phyloP scores from a whole-genome alignment of 2,797 vertebrate species.

The Morelia viridis region DNA sequence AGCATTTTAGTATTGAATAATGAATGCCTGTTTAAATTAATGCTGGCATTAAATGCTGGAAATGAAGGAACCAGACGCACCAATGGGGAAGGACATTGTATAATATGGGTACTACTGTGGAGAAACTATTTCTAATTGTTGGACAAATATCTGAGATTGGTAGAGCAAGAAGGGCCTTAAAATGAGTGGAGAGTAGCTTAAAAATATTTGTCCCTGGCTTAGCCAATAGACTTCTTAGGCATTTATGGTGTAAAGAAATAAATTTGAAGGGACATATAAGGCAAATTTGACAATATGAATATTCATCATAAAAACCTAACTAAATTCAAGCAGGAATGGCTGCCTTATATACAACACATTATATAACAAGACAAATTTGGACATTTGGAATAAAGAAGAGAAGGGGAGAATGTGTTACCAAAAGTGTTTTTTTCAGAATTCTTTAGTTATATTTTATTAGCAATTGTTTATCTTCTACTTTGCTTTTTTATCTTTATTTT shows the following conservation, averaged over 20 bases:
- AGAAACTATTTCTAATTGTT: background rate
- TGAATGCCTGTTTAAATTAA: background rate
- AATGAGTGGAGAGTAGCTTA: background rate
- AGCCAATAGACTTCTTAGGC: background rate
- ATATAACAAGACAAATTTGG: background rate
- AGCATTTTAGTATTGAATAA: background rate
- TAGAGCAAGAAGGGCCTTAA: background rate
- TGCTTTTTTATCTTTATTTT: background rate
- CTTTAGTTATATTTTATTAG: background rate
- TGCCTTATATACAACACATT: background rate
- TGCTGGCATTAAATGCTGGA: background rate
- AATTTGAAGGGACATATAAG: background rate
- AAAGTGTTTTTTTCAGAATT: background rate
- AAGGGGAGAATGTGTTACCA: background rate
- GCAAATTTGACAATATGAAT: background rate
- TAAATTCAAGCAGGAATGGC: background rate
- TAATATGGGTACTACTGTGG: background rate
- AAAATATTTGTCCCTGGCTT: background rate
- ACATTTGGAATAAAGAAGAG: background rate
- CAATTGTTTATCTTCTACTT: background rate
- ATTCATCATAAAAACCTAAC: background rate
- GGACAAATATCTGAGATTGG: background rate
- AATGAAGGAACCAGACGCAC: background rate
- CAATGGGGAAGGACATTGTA: background rate
- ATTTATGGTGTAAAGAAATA: background rate